These are phyloP conservation scores for Daubentonia madagascariensis DNA, from an alignment of 2,113 vertebrate species.

Conservation along the genomic window DNA sequence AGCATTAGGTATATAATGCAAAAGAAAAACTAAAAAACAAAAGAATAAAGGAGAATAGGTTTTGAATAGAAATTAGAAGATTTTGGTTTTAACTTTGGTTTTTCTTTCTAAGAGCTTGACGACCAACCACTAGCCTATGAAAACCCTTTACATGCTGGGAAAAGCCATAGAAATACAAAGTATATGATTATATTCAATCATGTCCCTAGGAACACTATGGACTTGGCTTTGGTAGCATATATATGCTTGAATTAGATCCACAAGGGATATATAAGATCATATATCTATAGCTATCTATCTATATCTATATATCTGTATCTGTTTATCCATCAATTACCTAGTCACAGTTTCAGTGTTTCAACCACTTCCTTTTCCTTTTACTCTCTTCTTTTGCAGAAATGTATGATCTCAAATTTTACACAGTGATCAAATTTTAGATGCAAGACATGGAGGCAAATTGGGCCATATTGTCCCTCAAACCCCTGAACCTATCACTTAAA, in stretches of 20 bases:
- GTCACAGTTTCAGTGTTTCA: not conserved
- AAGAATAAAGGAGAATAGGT: not conserved
- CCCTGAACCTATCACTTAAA: not conserved
- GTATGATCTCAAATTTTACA: not conserved
- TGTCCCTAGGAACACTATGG: not conserved
- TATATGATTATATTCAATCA: not conserved
- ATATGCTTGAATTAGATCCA: not conserved
- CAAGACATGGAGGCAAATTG: not conserved
- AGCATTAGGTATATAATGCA: not conserved
- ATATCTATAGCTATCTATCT: not conserved
- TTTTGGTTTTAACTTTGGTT: not conserved
- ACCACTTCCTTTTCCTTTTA: not conserved
- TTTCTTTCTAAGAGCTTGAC: not conserved
- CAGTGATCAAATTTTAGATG: conserved; percentile 2
- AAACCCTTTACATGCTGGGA: not conserved
- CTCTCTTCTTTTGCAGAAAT: not conserved
- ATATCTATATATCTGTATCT: not conserved
- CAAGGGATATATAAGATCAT: not conserved
- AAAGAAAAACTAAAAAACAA: not conserved
- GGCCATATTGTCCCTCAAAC: not conserved
- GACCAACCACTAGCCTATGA: not conserved
- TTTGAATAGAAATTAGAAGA: conserved; percentile 22
- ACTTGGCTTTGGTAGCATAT: not conserved
- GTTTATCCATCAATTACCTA: not conserved
- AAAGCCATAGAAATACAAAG: not conserved